These are phyloP conservation scores for Lepidochitona cinerea DNA, from an alignment of 2,888 invertebrate genomes.

Conservation along the genomic window DNA sequence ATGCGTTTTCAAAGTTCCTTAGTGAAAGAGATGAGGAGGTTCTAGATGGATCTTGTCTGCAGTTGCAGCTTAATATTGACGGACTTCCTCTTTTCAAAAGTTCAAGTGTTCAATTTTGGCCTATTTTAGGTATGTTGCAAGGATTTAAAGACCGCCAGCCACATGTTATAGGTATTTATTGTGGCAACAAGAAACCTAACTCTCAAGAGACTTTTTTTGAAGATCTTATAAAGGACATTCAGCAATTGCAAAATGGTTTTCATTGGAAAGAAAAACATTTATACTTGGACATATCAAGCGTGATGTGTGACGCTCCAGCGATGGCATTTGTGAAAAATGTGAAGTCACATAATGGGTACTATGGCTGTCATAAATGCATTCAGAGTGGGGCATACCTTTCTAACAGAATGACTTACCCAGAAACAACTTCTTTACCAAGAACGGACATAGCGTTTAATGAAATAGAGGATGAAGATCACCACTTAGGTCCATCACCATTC, in stretches of 20 bases:
- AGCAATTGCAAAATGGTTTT: constrained; percentile 11
- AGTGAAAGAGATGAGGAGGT: no score
- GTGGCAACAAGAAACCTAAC: constrained; percentile 29
- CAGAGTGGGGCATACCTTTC: constrained; percentile 13
- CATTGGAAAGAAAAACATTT: not conserved
- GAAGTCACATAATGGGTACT: constrained; percentile 25
- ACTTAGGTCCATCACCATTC: constrained; percentile 31
- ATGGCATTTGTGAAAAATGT: constrained; percentile 43
- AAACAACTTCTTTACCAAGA: constrained; percentile 8
- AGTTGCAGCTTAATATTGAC: constrained; percentile 22
- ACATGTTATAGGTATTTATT: constrained; percentile 35
- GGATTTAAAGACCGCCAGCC: not conserved
- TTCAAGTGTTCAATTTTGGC: constrained; percentile 26
- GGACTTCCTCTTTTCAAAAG: constrained; percentile 31
- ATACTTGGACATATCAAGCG: not conserved
- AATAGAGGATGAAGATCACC: constrained; percentile 26
- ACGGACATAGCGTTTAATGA: constrained; percentile 20
- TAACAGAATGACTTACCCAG: constrained; percentile 12
- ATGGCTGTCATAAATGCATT: constrained; percentile 26
- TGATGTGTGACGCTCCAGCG: constrained; percentile 59
- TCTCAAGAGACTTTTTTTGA: constrained; percentile 21
- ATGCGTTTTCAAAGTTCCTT: not conserved
- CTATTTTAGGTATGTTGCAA: constrained; percentile 25
- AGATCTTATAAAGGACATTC: constrained; percentile 28
- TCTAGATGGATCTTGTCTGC: not conserved